A percentile compares a stretch with the other conserved stretches of the same genome.
phyloP scores from a whole-genome alignment of 2,113 vertebrate genomes.

The Struthidea cinerea region DNA sequence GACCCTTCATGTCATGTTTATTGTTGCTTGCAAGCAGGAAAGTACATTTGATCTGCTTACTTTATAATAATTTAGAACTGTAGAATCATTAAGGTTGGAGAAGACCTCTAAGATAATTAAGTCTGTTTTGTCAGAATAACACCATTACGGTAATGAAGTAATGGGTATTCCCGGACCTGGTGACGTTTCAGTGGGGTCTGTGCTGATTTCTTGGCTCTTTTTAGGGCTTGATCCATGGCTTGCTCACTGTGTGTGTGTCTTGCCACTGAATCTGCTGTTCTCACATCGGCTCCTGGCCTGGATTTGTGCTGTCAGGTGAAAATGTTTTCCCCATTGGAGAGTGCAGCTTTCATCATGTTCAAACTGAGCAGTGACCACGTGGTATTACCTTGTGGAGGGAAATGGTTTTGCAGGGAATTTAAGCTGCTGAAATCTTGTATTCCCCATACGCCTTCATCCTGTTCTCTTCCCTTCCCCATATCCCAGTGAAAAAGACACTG shows the following conservation, averaged over 20 bases:
- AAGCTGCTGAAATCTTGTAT: not conserved
- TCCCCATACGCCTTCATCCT: not conserved
- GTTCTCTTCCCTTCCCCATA: not conserved
- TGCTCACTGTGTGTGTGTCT: rapidly evolving
- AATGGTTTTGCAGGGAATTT: not conserved
- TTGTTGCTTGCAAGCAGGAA: not conserved
- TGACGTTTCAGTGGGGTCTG: not conserved
- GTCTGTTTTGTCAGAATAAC: not conserved
- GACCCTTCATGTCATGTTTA: not conserved
- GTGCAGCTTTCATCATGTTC: not conserved
- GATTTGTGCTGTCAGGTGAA: not conserved
- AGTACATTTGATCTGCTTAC: not conserved
- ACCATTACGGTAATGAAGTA: not conserved
- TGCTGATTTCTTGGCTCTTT: not conserved
- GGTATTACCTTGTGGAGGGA: not conserved
- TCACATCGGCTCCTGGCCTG: not conserved
- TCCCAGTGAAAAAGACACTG: not conserved
- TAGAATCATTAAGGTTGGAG: not conserved
- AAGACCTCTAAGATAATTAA: not conserved
- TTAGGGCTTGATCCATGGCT: not conserved
- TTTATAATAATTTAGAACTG: not conserved
- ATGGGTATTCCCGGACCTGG: not conserved
- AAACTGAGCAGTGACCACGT: not conserved
- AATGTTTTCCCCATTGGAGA: not conserved
- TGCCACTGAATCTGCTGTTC: not conserved